A percentile compares a stretch with the other conserved stretches of the same genome.
phyloP scores from a whole-genome alignment of 2,113 vertebrate species.

The Benitochromis conjunctus region DNA sequence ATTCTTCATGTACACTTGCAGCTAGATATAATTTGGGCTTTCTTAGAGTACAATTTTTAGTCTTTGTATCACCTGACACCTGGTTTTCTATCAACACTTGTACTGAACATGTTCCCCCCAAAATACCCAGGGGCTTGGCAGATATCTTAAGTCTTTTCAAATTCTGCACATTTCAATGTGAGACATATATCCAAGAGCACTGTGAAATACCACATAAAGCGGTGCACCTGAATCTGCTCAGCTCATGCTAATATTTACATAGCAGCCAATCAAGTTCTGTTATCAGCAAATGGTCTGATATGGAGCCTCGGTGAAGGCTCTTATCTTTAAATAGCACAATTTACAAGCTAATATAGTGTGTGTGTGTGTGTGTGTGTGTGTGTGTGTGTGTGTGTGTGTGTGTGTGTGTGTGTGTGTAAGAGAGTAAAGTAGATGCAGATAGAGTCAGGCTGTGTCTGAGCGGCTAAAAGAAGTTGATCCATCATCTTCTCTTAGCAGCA shows the following conservation, averaged over 20 bases:
- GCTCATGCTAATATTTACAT: slow-evolving; percentile 34
- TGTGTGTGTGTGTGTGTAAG: background rate
- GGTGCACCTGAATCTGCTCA: background rate
- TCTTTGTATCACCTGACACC: background rate
- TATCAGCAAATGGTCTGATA: slow-evolving; percentile 39
- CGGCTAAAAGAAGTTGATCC: background rate
- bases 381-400: background rate
- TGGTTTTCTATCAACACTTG: background rate
- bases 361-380: background rate
- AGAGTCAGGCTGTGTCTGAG: background rate
- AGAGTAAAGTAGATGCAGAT: background rate
- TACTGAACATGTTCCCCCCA: background rate
- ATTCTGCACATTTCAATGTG: background rate
- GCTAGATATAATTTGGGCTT: background rate
- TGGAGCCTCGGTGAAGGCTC: background rate
- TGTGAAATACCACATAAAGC: background rate
- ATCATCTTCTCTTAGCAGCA: slow-evolving; percentile 13
- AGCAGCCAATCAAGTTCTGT: background rate
- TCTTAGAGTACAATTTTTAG: background rate
- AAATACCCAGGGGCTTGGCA: background rate
- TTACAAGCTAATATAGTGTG: background rate
- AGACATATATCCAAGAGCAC: background rate
- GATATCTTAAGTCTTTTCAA: background rate
- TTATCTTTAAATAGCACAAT: slow-evolving; percentile 44
- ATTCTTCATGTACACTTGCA: background rate